Evolutionary conservation across 2,797 vertebrate species (phyloP).

Genomic region (Hafferia zeledoni): DNA sequence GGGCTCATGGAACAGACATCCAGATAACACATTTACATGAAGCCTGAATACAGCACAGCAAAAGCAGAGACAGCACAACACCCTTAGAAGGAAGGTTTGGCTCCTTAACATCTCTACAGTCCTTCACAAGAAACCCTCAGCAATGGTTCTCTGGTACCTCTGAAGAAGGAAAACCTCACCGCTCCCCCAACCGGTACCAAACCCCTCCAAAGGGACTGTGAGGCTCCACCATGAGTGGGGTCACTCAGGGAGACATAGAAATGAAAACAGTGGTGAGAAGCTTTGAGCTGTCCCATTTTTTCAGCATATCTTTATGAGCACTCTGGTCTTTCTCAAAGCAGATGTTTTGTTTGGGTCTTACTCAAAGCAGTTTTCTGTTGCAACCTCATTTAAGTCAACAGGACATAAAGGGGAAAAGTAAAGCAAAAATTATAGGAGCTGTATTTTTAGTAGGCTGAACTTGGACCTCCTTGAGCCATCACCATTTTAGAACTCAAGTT

Average conservation of each 20-base stretch:
- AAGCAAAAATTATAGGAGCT: neutral
- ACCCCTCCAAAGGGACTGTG: neutral
- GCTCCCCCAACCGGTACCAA: neutral
- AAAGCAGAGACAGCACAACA: neutral
- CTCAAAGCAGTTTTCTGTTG: neutral
- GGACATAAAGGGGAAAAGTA: neutral
- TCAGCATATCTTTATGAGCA: neutral
- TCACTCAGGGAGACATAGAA: neutral
- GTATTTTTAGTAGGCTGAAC: slow-evolving; percentile 20
- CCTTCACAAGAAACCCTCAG: neutral
- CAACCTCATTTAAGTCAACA: neutral
- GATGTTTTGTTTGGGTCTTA: neutral
- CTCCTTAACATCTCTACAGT: neutral
- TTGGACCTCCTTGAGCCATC: neutral
- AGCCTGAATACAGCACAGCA: neutral
- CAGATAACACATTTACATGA: slow-evolving; percentile 14
- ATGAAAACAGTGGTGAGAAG: neutral
- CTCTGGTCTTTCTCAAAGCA: neutral
- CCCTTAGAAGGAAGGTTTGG: neutral
- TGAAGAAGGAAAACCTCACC: neutral
- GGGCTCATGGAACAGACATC: neutral
- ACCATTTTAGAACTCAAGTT: neutral
- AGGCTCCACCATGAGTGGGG: neutral
- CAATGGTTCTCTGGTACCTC: neutral
- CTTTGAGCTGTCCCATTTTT: neutral